Percentiles rank a stretch among this genome's conserved stretches.
Conservation (phyloP, 1,140 invertebrate genomes). For the Tetraneura akinire region DNA sequence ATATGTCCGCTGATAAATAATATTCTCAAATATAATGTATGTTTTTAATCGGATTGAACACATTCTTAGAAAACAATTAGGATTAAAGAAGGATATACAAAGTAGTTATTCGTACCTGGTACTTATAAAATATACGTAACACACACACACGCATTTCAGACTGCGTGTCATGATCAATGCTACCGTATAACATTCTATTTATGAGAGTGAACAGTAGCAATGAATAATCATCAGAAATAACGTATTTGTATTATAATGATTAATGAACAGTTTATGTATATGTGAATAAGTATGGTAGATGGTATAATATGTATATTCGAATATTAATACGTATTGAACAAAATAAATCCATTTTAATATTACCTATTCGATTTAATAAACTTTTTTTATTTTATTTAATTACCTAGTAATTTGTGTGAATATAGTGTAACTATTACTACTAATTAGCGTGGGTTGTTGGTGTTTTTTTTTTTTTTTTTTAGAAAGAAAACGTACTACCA, state of each 20-base stretch:
- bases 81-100: background rate
- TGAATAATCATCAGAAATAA: background rate
- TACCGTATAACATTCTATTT: slow-evolving; percentile 3
- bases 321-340: background rate
- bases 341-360: background rate
- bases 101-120: background rate
- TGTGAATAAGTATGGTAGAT: no score
- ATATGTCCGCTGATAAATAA: no score
- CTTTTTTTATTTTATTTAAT: slow-evolving; percentile 11
- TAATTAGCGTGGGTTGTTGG: slow-evolving; percentile 48
- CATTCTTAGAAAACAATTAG: background rate
- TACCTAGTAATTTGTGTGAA: slow-evolving; percentile 10
- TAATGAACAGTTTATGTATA: background rate
- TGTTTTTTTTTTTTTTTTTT: slow-evolving; percentile 44
- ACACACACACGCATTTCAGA: background rate
- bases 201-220: slow-evolving; percentile 17
- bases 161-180: slow-evolving; percentile 21
- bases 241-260: slow-evolving; percentile 2
- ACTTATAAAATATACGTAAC: no score
- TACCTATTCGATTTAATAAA: background rate
- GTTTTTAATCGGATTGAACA: background rate
- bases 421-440: slow-evolving; percentile 5
- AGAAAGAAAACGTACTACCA: slow-evolving; percentile 41
- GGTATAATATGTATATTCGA: no score
- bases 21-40: background rate